phyloP scores from a whole-genome alignment of 2,797 vertebrate genomes.

The Crenichthys baileyi region DNA sequence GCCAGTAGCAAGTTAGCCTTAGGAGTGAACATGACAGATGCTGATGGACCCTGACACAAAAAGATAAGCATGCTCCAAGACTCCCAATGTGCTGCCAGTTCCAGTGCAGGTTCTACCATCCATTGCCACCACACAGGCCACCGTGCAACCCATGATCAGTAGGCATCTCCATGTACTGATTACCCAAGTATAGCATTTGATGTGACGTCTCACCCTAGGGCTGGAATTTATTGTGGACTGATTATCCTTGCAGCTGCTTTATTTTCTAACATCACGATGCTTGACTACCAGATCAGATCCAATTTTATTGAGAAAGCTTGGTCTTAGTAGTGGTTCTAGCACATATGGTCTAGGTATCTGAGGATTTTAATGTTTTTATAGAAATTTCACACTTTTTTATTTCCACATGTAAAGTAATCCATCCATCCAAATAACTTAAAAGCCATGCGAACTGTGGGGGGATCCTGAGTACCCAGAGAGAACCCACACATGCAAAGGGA shows the following conservation, averaged over 20 bases:
- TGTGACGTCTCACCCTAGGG: neutral
- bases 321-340: neutral
- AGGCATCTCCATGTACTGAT: neutral
- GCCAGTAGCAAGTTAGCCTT: slow-evolving; percentile 68
- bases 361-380: neutral
- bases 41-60: slow-evolving; percentile 73
- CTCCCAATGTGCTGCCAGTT: slow-evolving; percentile 60
- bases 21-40: slow-evolving; percentile 76
- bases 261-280: neutral
- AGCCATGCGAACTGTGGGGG: no score
- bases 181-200: neutral
- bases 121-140: slow-evolving; percentile 19
- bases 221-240: neutral
- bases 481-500: no score
- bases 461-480: no score
- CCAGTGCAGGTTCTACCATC: slow-evolving; percentile 35
- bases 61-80: slow-evolving; percentile 67
- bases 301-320: neutral
- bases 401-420: neutral
- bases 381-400: neutral
- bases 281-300: neutral
- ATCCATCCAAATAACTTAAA: neutral
- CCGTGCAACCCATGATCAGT: slow-evolving; percentile 7
- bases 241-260: neutral
- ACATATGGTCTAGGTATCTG: neutral